Conservation (phyloP, 92 coral and sea anemone genomes). For the Zoanthus sociatus region DNA sequence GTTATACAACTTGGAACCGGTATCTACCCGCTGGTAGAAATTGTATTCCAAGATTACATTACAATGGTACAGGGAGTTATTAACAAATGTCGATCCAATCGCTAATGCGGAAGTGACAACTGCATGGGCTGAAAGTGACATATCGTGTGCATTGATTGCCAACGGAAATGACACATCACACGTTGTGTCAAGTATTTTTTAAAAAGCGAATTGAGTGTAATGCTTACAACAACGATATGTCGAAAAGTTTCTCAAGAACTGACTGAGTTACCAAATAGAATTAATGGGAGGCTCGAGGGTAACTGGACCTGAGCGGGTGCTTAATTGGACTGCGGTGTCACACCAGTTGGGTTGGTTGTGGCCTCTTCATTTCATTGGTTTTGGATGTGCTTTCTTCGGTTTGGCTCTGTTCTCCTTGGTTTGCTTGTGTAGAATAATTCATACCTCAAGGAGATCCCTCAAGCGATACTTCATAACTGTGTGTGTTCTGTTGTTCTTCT, state of each 20-base stretch:
- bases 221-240: background rate
- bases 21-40: background rate
- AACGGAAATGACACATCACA: slow-evolving; percentile 34
- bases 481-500: slow-evolving; percentile 18
- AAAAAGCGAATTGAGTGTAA: background rate
- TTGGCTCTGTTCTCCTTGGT: slow-evolving; percentile 24
- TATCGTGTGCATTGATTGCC: background rate
- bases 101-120: background rate
- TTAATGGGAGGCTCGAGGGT: background rate
- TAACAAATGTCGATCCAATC: background rate
- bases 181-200: background rate
- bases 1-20: background rate
- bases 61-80: background rate
- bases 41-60: background rate
- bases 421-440: slow-evolving; percentile 11
- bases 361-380: slow-evolving; percentile 38
- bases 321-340: slow-evolving; percentile 21
- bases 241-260: background rate
- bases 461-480: slow-evolving; percentile 38
- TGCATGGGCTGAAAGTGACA: background rate
- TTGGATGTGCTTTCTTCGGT: slow-evolving; percentile 31
- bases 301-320: slow-evolving; percentile 13
- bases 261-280: background rate
- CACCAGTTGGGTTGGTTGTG: slow-evolving; percentile 8
- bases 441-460: slow-evolving; percentile 23